Evolutionary conservation across 1,140 invertebrate species (phyloP).

Genomic region (Macrotrachela quadricornifera): DNA sequence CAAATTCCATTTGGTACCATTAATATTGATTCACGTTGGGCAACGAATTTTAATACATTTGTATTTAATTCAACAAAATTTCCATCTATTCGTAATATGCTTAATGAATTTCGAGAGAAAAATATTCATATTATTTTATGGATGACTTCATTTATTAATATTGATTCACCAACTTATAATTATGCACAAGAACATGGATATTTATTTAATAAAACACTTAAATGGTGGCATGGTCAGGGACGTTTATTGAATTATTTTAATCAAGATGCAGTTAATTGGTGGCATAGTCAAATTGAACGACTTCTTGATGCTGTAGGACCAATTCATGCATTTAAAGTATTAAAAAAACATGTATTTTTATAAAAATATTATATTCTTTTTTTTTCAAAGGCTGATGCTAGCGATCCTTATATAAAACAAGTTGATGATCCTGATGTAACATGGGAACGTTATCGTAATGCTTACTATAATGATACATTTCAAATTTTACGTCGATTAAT

Average conservation of each 20-base stretch:
- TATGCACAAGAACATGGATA: neutral
- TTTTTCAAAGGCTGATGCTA: too few species aligned
- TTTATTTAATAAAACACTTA: slow-evolving; percentile 2
- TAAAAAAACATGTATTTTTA: too few species aligned
- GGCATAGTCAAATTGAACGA: slow-evolving; percentile 2
- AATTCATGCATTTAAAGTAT: too few species aligned
- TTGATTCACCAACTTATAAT: slow-evolving; percentile 3
- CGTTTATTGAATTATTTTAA: neutral
- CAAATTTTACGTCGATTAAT: neutral
- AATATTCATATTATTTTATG: neutral
- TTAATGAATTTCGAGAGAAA: neutral
- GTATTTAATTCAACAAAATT: slow-evolving; percentile 2
- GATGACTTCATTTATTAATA: slow-evolving; percentile 4
- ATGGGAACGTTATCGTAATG: neutral
- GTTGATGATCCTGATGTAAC: neutral
- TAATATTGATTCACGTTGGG: slow-evolving; percentile 3
- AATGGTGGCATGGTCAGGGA: slow-evolving; percentile 2
- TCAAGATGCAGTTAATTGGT: slow-evolving; percentile 1
- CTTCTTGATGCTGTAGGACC: neutral
- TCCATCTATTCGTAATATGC: neutral
- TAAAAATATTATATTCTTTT: too few species aligned
- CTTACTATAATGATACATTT: slow-evolving; percentile 1
- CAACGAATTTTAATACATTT: slow-evolving; percentile 1
- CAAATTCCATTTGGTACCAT: slow-evolving; percentile 1
- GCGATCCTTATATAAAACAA: slow-evolving; percentile 4